A percentile compares a stretch with the other conserved stretches of the same genome.
Evolutionary conservation across 2,113 vertebrate genomes (phyloP).

Genomic region (Mohoua ochrocephala): DNA sequence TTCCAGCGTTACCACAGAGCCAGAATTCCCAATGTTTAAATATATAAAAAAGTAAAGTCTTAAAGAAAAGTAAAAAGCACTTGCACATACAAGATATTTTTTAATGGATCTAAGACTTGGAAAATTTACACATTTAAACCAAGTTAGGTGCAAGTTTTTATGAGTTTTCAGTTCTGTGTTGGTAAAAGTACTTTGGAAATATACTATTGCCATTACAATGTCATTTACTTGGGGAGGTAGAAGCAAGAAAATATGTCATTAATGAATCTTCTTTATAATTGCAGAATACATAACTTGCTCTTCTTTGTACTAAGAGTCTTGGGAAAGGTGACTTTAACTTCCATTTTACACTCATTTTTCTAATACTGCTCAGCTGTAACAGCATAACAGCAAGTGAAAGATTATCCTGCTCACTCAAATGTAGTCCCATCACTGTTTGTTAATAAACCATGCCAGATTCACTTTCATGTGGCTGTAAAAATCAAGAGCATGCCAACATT

Average conservation of each 20-base stretch:
- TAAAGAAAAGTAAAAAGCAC: neutral
- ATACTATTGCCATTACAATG: neutral
- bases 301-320: neutral
- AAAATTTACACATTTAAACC: neutral
- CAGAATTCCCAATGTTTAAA: neutral
- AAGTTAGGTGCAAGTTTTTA: neutral
- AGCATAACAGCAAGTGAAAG: neutral
- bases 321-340: neutral
- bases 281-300: neutral
- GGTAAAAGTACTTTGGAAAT: neutral
- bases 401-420: neutral
- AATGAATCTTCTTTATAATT: neutral
- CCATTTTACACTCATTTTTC: neutral
- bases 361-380: neutral
- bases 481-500: neutral
- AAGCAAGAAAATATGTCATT: neutral
- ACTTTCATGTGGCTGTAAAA: neutral
- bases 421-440: neutral
- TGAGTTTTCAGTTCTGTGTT: neutral
- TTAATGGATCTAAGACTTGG: neutral
- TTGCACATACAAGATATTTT: neutral
- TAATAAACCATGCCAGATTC: conserved; percentile 17
- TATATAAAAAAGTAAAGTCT: neutral
- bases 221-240: neutral
- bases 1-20: neutral